These are phyloP conservation scores for Paralichthys olivaceus DNA, from an alignment of 2,113 vertebrate genomes.

Conservation along the genomic window DNA sequence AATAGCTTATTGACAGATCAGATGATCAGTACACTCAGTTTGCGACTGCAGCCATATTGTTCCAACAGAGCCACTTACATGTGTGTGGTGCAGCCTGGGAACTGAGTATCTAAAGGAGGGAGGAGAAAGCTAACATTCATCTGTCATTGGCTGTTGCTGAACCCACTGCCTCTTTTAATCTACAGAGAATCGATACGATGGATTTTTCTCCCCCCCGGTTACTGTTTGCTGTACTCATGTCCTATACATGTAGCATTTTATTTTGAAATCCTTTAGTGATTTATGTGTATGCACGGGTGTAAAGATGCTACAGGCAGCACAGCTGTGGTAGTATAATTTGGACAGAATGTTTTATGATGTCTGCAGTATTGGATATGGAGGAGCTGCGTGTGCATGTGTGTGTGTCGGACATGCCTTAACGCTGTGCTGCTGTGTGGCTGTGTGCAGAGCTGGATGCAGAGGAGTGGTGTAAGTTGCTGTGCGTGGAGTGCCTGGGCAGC, in stretches of 20 bases:
- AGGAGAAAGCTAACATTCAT: conserved; percentile 36
- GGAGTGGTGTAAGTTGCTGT: conserved; percentile 98
- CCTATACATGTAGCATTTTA: conserved; percentile 36
- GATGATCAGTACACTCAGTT: conserved; percentile 30
- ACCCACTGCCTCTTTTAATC: conserved; percentile 63
- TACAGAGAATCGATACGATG: conserved; percentile 58
- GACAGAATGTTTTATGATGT: conserved; percentile 16
- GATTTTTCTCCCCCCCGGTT: conserved; percentile 36
- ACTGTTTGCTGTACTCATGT: conserved; percentile 43
- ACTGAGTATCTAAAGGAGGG: conserved; percentile 18
- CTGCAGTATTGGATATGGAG: conserved; percentile 8
- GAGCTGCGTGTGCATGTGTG: conserved; percentile 13
- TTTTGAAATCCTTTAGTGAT: conserved; percentile 31
- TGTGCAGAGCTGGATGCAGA: conserved; percentile 95
- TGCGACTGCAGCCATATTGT: conserved; percentile 34
- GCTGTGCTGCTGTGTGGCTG: conserved; percentile 42
- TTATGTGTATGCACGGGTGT: conserved; percentile 18
- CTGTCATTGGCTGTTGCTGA: conserved; percentile 43
- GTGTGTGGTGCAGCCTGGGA: conserved; percentile 21
- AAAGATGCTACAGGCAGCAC: conserved; percentile 1
- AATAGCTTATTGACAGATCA: conserved; percentile 64
- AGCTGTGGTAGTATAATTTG: not conserved
- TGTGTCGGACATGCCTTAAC: conserved; percentile 27
- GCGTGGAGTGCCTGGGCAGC: conserved; percentile 94
- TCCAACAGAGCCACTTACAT: conserved; percentile 28